These are phyloP conservation scores for Drosophila kanekoi DNA, from an alignment of 2,888 invertebrate species.

Conservation along the genomic window DNA sequence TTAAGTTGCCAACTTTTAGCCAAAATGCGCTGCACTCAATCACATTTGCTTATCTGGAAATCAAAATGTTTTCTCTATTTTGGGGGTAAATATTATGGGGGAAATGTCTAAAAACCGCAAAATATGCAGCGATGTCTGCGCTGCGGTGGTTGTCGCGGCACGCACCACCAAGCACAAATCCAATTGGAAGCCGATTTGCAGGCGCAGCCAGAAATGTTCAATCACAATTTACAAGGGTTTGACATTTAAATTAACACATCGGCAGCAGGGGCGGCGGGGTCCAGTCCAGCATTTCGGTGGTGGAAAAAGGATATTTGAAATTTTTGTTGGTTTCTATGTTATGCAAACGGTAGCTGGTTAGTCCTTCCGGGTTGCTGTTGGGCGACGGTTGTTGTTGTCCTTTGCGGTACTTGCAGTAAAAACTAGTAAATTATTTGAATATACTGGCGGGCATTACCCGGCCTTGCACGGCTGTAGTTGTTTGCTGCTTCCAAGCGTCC, in stretches of 20 bases:
- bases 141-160: slow-evolving; percentile 60
- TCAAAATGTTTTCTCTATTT: slow-evolving; percentile 16
- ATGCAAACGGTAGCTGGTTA: slow-evolving; percentile 26
- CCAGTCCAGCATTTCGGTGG: slow-evolving; percentile 24
- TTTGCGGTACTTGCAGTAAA: background rate
- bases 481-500: too few species aligned
- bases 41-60: slow-evolving; percentile 17
- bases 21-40: slow-evolving; percentile 7
- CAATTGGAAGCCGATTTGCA: slow-evolving; percentile 56
- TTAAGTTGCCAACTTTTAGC: background rate
- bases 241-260: slow-evolving; percentile 64
- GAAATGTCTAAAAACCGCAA: slow-evolving; percentile 59
- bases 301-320: slow-evolving; percentile 23
- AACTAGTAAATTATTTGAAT: slow-evolving; percentile 10
- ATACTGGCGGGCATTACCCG: too few species aligned
- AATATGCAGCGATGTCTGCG: slow-evolving; percentile 46
- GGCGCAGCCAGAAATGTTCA: slow-evolving; percentile 31
- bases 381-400: slow-evolving; percentile 24
- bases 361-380: slow-evolving; percentile 47
- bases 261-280: background rate
- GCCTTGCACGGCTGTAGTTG: too few species aligned
- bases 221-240: slow-evolving; percentile 51
- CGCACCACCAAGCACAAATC: slow-evolving; percentile 70
- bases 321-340: slow-evolving; percentile 5
- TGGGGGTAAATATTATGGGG: slow-evolving; percentile 11